Conservation (phyloP, 1,140 invertebrate species). For the Sminthurides bifidus region DNA sequence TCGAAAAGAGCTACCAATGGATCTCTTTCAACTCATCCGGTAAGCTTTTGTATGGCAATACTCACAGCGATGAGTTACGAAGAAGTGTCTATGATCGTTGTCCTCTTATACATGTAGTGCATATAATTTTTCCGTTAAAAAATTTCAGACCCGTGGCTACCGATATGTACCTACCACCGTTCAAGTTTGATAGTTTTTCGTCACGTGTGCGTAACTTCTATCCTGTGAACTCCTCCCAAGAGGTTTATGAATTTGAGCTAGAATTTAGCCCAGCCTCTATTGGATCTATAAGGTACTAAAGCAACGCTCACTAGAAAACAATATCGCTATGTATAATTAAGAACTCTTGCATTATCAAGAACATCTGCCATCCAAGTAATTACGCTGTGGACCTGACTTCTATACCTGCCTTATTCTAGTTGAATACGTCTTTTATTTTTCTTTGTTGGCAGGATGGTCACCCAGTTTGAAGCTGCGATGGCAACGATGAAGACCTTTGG, state of each 20-base stretch:
- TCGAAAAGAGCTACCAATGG: slow-evolving; percentile 46
- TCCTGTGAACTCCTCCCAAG: slow-evolving; percentile 32
- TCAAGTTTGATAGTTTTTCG: slow-evolving; percentile 68
- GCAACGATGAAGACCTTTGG: slow-evolving; percentile 59
- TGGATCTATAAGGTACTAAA: slow-evolving; percentile 39
- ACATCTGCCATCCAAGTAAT: not conserved
- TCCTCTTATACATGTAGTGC: too few species aligned
- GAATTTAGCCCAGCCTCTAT: slow-evolving; percentile 41
- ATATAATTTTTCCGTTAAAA: not conserved
- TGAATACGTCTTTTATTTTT: not conserved
- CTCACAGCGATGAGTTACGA: too few species aligned
- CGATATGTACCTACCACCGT: slow-evolving; percentile 62
- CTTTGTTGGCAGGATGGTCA: slow-evolving; percentile 43
- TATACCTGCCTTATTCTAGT: too few species aligned
- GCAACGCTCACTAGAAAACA: not conserved
- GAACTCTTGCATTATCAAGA: not conserved
- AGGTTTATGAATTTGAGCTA: slow-evolving; percentile 35
- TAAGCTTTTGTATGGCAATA: slow-evolving; percentile 34
- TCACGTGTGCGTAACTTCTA: slow-evolving; percentile 62
- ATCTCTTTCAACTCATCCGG: slow-evolving; percentile 46
- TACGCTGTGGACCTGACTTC: too few species aligned
- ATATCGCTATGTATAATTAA: not conserved
- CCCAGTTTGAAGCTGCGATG: slow-evolving; percentile 69
- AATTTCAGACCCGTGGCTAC: slow-evolving; percentile 36
- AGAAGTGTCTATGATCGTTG: too few species aligned